Percentiles rank a stretch among this genome's conserved stretches.
Conservation (phyloP, 2,888 invertebrate species). For the Microchrysa polita region DNA sequence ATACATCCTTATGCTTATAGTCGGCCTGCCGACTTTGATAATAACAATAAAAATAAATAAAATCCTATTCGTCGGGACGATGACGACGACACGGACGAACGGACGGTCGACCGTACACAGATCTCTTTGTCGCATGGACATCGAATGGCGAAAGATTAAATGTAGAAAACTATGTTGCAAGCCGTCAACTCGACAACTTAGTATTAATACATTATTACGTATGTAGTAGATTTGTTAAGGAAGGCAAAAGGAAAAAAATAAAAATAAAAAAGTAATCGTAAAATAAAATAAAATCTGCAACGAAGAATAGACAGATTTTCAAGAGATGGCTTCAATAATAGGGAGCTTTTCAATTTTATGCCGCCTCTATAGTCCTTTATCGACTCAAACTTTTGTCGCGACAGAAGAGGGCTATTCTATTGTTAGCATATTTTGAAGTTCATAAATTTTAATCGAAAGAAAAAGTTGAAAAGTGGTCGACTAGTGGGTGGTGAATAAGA, state of each 20-base stretch:
- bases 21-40: background rate
- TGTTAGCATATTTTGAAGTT: background rate
- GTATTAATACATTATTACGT: too few relatives aligned
- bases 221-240: too few relatives aligned
- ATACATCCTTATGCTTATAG: too few relatives aligned
- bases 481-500: too few relatives aligned
- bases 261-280: too few relatives aligned
- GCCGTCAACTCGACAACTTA: too few relatives aligned
- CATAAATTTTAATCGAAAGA: constrained; percentile 7
- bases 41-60: constrained; percentile 26
- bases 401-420: background rate
- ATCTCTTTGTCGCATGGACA: too few relatives aligned
- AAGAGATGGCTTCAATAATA: constrained; percentile 3
- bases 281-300: too few relatives aligned
- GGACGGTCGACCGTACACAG: too few relatives aligned
- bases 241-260: too few relatives aligned
- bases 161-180: background rate
- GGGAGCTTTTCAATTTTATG: background rate
- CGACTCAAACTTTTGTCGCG: background rate
- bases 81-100: too few relatives aligned
- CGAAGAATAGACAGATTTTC: background rate
- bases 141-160: background rate
- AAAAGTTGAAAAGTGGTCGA: background rate
- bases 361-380: background rate
- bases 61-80: background rate